A percentile compares a stretch with the other conserved stretches of the same genome.
Conservation (phyloP, 2,113 vertebrate genomes). For the Pollachius pollachius region DNA sequence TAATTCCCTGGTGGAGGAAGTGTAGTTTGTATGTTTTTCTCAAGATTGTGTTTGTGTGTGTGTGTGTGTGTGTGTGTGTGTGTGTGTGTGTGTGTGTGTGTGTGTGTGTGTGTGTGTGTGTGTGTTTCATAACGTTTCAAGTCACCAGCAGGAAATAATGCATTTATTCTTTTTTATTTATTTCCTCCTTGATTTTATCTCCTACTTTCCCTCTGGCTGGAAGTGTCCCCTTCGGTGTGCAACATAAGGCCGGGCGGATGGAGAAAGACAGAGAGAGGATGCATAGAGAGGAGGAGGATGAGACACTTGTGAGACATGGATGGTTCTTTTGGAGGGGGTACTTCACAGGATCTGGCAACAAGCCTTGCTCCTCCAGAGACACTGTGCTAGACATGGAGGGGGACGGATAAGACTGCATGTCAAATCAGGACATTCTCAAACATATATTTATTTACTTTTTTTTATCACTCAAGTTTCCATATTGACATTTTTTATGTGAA, state of each 20-base stretch:
- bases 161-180: constrained; percentile 25
- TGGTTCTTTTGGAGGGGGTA: neutral
- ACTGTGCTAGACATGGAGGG: constrained; percentile 14
- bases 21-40: too few relatives aligned
- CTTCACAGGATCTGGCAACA: constrained; percentile 14
- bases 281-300: neutral
- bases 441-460: too few relatives aligned
- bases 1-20: constrained; percentile 49
- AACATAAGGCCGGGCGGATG: constrained; percentile 17
- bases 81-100: neutral
- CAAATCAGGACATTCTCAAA: neutral
- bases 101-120: constrained; percentile 6
- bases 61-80: neutral
- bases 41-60: neutral
- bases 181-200: neutral
- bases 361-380: constrained; percentile 1
- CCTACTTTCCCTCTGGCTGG: constrained; percentile 30
- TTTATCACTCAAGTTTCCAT: too few relatives aligned
- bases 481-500: too few relatives aligned
- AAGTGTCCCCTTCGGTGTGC: constrained; percentile 27
- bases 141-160: constrained; percentile 38
- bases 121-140: constrained; percentile 26
- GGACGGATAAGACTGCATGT: constrained; percentile 6
- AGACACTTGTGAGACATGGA: neutral
- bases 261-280: neutral